Base-by-base conservation (phyloP, 2,888 invertebrate genomes). In the Dione vanillae region DNA sequence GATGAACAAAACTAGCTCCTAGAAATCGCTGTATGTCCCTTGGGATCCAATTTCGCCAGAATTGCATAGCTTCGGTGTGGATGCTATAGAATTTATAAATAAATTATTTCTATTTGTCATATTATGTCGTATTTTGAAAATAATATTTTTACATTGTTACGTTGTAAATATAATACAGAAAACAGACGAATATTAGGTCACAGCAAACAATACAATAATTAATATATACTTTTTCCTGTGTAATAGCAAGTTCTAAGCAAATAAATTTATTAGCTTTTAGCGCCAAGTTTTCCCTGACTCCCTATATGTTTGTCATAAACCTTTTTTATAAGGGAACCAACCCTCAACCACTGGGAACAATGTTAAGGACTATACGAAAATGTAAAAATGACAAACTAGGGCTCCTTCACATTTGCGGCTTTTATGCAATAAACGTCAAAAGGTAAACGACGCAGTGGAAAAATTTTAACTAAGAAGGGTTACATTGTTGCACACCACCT, bases 241-340 rank as follows among this genome's bases (percentile, higher is more conserved):
- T 74, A 72, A 74, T 74, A 70, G 51, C 65, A 70, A 67, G 65
- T 65, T 67, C 67, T 27, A 61, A 54, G 59, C 67, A 45, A n/a
- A 88, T 68, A 73, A 73, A 71, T 72, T 74, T 75, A 74, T 73
- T 72, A 73, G 71, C 73, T 76, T 73, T 76, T 70, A 70, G 61
- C 71, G 69, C 79, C 77, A 80, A 82, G 80, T 78, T 79, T 83
- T 78, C 75, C 74, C 65, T 73, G 71, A 75, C 75, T 77, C 61
- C 71, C 74, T 91, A 92, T 91, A 91, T 92, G 92, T 19, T 88
- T 78, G 84, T 87, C 87, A 86, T 92, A 92, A 92, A 92, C 87
- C 87, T 88, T 86, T 84, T 89, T 89, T 86, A 88, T 85, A 83
- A 82, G 83, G 85, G 83, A 78, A 67, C 79, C 82, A 79, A 82